Evolutionary conservation across 1,140 invertebrate species (phyloP).

Genomic region (Ceratina japonica): DNA sequence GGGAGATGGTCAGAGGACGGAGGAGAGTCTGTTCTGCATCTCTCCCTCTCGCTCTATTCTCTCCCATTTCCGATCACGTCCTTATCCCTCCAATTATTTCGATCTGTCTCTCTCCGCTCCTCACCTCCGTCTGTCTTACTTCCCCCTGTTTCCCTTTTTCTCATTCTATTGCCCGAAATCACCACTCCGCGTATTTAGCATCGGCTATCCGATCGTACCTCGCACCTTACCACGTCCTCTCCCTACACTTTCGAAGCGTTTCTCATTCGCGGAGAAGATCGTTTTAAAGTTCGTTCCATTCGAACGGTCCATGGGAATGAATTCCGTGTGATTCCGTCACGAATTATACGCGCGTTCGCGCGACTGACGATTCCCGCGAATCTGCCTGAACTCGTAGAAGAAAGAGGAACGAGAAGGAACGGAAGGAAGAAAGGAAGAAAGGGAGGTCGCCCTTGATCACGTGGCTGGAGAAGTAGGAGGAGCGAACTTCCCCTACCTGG

Average conservation of each 20-base stretch:
- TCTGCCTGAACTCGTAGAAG: not conserved
- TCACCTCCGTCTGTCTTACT: not conserved
- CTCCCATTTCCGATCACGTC: constrained; percentile 28
- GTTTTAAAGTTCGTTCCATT: not conserved
- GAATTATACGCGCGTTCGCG: not conserved
- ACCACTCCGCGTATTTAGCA: constrained; percentile 34
- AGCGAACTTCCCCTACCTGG: constrained; percentile 71
- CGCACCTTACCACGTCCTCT: constrained; percentile 8
- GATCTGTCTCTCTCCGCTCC: not conserved
- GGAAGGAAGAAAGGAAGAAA: constrained; percentile 48
- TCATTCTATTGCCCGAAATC: constrained; percentile 38
- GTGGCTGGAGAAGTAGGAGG: constrained; percentile 75
- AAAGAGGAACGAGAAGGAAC: constrained; percentile 11
- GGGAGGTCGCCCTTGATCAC: constrained; percentile 69
- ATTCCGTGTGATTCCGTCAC: too few species aligned
- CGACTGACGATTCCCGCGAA: not conserved
- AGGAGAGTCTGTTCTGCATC: constrained; percentile 13
- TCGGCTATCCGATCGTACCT: constrained; percentile 36
- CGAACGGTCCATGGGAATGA: too few species aligned
- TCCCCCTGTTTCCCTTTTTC: not conserved
- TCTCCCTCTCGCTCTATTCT: constrained; percentile 38
- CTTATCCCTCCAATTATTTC: constrained; percentile 5
- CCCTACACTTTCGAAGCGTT: not conserved
- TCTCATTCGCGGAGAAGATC: not conserved
- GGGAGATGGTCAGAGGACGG: not conserved